Evolutionary conservation across 2,113 vertebrate species (phyloP).

Genomic region (Clarias magur): DNA sequence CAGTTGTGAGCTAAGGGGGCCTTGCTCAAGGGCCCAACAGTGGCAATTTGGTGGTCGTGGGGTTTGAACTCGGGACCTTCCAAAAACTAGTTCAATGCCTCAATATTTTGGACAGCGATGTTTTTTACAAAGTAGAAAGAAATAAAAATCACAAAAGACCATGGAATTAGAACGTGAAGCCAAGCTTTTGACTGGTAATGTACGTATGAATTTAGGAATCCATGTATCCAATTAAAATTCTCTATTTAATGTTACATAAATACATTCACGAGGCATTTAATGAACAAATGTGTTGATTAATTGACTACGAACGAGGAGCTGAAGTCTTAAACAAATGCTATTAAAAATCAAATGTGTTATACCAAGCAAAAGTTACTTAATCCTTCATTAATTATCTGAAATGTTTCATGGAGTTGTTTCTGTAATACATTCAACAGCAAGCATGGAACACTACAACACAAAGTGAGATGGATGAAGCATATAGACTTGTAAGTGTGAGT

Average conservation of each 20-base stretch:
- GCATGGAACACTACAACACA: not conserved
- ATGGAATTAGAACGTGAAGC: no score
- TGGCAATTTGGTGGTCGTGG: no score
- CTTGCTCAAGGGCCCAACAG: no score
- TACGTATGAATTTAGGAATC: no score
- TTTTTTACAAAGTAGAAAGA: no score
- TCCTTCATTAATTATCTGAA: not conserved
- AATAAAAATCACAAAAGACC: no score
- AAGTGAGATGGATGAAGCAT: not conserved
- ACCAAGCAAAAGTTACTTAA: not conserved
- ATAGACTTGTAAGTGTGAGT: not conserved
- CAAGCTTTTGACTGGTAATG: no score
- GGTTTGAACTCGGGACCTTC: no score
- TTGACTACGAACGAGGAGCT: not conserved
- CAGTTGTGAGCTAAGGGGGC: no score
- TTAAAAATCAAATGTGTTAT: not conserved
- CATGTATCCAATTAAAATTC: not conserved
- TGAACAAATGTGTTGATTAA: not conserved
- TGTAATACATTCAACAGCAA: not conserved
- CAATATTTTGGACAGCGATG: no score
- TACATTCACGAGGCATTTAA: not conserved
- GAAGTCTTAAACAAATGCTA: not conserved
- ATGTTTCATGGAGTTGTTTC: not conserved
- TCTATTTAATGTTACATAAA: not conserved
- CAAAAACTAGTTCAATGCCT: no score